Base-by-base conservation (phyloP, 2,797 vertebrate genomes). In the Acrossocheilus fasciatus region DNA sequence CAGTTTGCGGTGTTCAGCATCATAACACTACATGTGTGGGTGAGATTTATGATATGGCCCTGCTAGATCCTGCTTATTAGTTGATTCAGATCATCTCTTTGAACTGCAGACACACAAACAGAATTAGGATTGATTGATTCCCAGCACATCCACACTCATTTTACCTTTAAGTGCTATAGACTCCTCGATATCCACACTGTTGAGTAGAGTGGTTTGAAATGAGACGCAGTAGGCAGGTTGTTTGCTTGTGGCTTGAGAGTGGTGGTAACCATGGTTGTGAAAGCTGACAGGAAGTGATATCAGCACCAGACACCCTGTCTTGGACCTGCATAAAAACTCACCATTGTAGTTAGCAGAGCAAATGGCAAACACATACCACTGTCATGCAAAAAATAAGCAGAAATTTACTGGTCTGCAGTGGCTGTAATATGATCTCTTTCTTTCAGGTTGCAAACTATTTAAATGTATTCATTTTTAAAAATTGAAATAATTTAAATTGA, bases 1-100 rank as follows among this genome's bases (percentile, higher is more conserved):
- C 82, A 89, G 91, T 92, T 93, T 93, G 87, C 87, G 81, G 86
- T 85, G 70, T 68, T 50, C 12, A n/a, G 59, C 57, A 82, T 87
- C 86, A 68, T 41, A 59, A 64, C 36, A 81, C 62, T 87, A 54
- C 54, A 73, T 54, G 69, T 89, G 87, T 81, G 85, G 78, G 74
- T 2, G 41, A 34, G 36, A 39, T 43, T 75, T 74, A 30, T 5
- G 1, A 23, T 75, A 47, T 79, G 78, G 9, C 75, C 47, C 39
- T 82, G 68, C 47, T 88, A 20, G 59, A 75, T 80, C 68, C 85
- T 52, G 17, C 4, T 69, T 0, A 5, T 70, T 41, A 41, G 20
- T 62, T 23, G 20, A 34, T 73, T 74, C 34, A 66, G 5, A 66
- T 74, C 15, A 81, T 52, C 20, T 86, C 34, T 52, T 66, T 52